Evolutionary conservation across 2,888 invertebrate species (phyloP).

Genomic region (Yponomeuta plumbellus): DNA sequence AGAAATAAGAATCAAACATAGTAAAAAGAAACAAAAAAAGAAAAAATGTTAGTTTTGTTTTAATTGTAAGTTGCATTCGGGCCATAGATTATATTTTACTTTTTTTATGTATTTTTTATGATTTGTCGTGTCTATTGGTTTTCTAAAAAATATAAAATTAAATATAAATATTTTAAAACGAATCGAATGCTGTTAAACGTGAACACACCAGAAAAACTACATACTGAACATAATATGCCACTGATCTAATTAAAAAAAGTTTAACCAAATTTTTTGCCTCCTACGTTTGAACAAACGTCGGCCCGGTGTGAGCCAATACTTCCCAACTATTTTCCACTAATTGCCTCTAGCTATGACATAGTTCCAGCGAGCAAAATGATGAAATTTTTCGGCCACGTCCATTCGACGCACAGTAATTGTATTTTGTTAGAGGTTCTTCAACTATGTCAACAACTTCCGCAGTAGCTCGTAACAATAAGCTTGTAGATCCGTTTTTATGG

Average conservation of each 20-base stretch:
- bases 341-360: neutral
- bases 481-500: neutral
- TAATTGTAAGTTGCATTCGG: no score
- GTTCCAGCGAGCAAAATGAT: neutral
- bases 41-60: no score
- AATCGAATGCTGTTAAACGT: no score
- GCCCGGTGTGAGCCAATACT: neutral
- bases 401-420: neutral
- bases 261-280: slow-evolving; percentile 4
- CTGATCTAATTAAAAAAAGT: slow-evolving; percentile 7
- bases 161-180: no score
- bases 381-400: neutral
- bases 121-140: no score
- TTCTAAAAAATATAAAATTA: no score
- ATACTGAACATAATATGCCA: no score
- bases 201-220: no score
- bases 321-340: neutral
- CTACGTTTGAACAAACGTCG: neutral
- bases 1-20: no score
- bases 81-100: no score
- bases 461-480: neutral
- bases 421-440: neutral
- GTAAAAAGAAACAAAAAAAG: no score
- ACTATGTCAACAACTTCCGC: neutral
- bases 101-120: no score